Percentiles rank a stretch among this genome's conserved stretches.
These are phyloP conservation scores for Macaria liturata DNA, from an alignment of 2,888 invertebrate species.

Conservation along the genomic window DNA sequence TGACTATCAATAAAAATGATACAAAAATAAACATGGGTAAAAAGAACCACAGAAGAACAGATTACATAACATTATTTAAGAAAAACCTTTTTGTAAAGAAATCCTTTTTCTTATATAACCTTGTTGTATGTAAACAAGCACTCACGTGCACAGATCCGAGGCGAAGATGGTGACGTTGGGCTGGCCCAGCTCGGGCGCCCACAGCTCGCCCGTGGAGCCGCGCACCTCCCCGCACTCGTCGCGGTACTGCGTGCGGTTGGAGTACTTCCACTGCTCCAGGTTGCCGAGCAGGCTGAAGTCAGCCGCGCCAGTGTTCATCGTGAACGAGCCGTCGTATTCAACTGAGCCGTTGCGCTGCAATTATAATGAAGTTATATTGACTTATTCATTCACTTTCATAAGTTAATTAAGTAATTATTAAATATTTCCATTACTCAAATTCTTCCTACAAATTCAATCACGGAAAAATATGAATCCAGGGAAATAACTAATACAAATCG, in stretches of 20 bases:
- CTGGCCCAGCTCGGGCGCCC: constrained; percentile 86
- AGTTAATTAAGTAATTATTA: no score
- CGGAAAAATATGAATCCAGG: no score
- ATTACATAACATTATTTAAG: no score
- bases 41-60: no score
- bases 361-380: background rate
- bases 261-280: constrained; percentile 88
- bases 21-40: no score
- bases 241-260: constrained; percentile 80
- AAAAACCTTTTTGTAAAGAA: no score
- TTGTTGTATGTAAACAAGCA: constrained; percentile 37
- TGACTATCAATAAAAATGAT: no score
- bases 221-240: constrained; percentile 86
- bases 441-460: no score
- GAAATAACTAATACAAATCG: no score
- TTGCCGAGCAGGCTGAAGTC: constrained; percentile 87
- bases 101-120: no score
- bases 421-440: no score
- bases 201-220: constrained; percentile 91
- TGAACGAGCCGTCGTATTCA: constrained; percentile 89
- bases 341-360: constrained; percentile 88
- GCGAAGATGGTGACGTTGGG: constrained; percentile 86
- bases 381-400: background rate
- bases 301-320: constrained; percentile 88
- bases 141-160: constrained; percentile 91